Conservation (phyloP, 37 sponge, comb jelly and placozoan genomes). For the Halichondria panicea region DNA sequence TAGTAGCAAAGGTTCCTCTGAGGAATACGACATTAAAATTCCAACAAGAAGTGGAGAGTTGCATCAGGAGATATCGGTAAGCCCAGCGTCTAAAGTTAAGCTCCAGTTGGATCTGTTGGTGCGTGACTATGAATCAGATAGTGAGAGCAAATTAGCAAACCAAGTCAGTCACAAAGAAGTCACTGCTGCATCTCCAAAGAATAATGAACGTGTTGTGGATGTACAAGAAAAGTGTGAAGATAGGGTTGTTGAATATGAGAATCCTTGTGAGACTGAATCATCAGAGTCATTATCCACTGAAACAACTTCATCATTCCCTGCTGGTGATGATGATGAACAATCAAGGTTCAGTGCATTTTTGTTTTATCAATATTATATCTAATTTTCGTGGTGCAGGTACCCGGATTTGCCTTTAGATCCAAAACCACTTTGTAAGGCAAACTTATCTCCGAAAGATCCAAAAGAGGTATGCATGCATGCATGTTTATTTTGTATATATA, state of each 20-base stretch:
- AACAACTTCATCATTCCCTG: neutral
- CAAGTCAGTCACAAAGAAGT: too few relatives aligned
- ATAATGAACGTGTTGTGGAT: neutral
- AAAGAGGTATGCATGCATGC: conserved; percentile 4
- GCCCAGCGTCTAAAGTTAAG: neutral
- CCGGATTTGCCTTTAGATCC: neutral
- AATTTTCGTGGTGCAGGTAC: neutral
- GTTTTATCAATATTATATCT: neutral
- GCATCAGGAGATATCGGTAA: neutral
- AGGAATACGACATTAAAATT: too few relatives aligned
- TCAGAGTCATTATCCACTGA: neutral
- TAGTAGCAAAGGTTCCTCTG: too few relatives aligned
- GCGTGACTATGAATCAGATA: neutral
- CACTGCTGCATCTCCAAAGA: too few relatives aligned
- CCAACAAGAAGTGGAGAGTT: neutral
- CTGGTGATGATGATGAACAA: neutral
- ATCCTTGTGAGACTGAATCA: neutral
- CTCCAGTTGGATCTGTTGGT: neutral
- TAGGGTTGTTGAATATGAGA: conserved; percentile 15
- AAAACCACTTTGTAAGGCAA: neutral
- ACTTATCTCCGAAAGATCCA: neutral
- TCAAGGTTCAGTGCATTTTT: neutral
- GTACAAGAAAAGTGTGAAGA: neutral
- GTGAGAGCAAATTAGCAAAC: neutral
- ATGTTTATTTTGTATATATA: neutral